Base-by-base conservation (phyloP, 1,140 invertebrate species). In the Drosophila virilis region DNA sequence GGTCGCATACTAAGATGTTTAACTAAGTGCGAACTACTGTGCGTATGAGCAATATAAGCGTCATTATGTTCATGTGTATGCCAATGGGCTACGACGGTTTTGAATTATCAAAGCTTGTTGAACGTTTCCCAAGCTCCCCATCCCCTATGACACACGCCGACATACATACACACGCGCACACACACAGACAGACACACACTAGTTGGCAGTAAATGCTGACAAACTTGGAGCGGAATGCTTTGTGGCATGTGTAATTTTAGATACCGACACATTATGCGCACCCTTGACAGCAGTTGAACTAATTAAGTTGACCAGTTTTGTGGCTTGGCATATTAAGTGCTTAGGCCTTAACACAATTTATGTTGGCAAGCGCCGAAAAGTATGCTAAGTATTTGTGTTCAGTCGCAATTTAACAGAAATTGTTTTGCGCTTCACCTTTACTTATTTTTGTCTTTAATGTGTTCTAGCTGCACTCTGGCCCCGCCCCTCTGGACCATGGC, bases 1-100 rank as follows among this genome's bases (percentile, higher is more conserved):
- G 32, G 51, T 64, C 22, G 60, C 22, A 13, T 15, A 54, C 42
- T 33, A 7, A 33, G 12, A 61, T 32, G 28, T 22, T 12, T 32
- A 32, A 2, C 32, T 15, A 55, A 6, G 8, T 57, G 15, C 12
- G 42, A 1, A 33, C 70, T 61, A 68, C 74, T 78, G 69, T 77
- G 77, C 77, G 81, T 86, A 81, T 81, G 82, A 66, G 77, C 66
- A 71, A 80, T 80, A 59, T 67, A 42, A 57, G 42, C 32, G 13
- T 10, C 43, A 59, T 28, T 22, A 50, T 12, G 58, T 38, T 13
- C 33, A n/a, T 59, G 32, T 60, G 58, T 40, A n/a, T 40, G 35
- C 48, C 51, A 4, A 12, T 12, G 12, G 7, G 32, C 17, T 33
- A 17, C 37, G 52, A 28, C 40, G 15, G 40, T 8, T 6, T 60